Base-by-base conservation (phyloP, 2,888 invertebrate species). In the Platycnemis pennipes region DNA sequence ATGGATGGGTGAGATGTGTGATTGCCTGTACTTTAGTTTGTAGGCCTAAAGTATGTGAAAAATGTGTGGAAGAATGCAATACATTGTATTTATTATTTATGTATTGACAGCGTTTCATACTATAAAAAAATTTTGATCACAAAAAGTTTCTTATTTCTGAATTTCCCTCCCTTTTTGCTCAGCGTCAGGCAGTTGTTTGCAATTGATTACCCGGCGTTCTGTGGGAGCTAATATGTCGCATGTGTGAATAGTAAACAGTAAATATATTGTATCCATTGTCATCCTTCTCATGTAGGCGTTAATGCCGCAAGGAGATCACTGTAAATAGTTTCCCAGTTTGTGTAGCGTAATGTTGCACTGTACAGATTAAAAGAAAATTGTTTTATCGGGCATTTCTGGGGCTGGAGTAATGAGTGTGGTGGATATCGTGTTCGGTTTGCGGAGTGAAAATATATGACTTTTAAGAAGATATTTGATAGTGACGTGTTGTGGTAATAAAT, bases 131-230 rank as follows among this genome's bases (percentile, higher is more conserved):
- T 63, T 91, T 91, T 91, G 91, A 91, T n/a, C 56, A 63, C 42
- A n/a, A 44, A 16, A 13, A 44, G 56, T 91, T n/a, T 91, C 46
- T 89, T 22, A 56, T 63, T 63, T 91, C 42, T 56, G 19, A 56
- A 44, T 63, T 44, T 63, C 89, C 11, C 56, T 37, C 63, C 11
- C 11, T n/a, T 11, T 56, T 13, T 45, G 94, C 42, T 37, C 26
- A 16, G 37, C 87, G 45, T n/a, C 31, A n/a, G 42, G 49, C 88
- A 13, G 2, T 49, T 86, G 88, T 94, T 42, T 13, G 77, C 11
- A 53, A 94, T 49, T 94, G 94, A 94, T 94, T 94, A 87, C 94
- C 94, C 94, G 88, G 94, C 86, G 88, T 87, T 86, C 94, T 87
- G 49, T 87, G 94, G 88, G 94, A 42, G 37, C 42, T n/a, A 94